Evolutionary conservation across 1,140 invertebrate genomes (phyloP), one percentile per base, ranked within the genome.

Genomic region (Drosophila mauritiana): DNA sequence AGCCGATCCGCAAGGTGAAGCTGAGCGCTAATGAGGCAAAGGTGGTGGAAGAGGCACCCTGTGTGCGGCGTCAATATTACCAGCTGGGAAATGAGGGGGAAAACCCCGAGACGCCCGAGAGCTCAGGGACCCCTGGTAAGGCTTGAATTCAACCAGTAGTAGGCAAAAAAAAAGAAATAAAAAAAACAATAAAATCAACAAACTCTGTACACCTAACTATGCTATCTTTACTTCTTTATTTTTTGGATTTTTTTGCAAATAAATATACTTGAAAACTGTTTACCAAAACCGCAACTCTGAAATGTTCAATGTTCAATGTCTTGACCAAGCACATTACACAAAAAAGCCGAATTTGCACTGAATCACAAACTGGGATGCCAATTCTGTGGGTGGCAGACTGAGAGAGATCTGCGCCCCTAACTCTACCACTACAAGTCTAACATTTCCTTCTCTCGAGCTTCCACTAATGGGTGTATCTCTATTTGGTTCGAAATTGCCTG

Each of bases 31-130:
- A 80, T 39, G 86, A 78, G 51, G 78, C 78, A 40, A 42, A 36
- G 20, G 58, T 20, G 17, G 51, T 51, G 39, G 69, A 68, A 27
- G 70, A 91, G 48, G 34, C 78, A 27, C 74, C 79, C 39, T 91
- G 86, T 69, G 73, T 86, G 49, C 83, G 83, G 45, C 75, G 82
- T 45, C 39, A 80, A 20, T 91, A 78, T 61, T 91, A 91, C 69
- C 69, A 86, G 56, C 72, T 89, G 65, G 91, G 91, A 31, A 36
- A 27, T 54, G 67, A 69, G 64, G 67, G 67, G 42, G 67, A 55
- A 20, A 48, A 17, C 36, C 25, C 57, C 15, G 42, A 31, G 56
- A 15, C 15, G 17, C 13, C 45, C 25, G 31, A 27, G 40, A 48
- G 55, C 62, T 57, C 62, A 36, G 62, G 57, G 42, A 59, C 65